Conservation (phyloP, 2,888 invertebrate genomes). For the Melieria crassipennis region DNA sequence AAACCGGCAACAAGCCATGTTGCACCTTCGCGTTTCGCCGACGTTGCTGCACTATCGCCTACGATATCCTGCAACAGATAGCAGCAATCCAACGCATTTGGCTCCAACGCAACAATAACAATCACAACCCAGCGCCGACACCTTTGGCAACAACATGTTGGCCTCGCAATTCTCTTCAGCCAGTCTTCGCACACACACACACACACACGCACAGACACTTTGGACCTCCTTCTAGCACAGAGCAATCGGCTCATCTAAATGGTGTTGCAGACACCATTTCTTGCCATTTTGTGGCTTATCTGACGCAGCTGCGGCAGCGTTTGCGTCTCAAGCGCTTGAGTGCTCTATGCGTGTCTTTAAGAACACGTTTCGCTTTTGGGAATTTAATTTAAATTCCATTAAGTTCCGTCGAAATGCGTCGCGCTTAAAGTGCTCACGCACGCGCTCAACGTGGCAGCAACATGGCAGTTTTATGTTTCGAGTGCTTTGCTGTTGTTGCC, state of each 20-base stretch:
- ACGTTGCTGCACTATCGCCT: constrained; percentile 16
- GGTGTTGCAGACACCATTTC: neutral
- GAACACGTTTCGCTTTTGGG: constrained; percentile 32
- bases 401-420: constrained; percentile 26
- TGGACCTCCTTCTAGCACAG: neutral
- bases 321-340: neutral
- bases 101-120: constrained; percentile 25
- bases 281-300: constrained; percentile 10
- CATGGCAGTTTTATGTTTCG: constrained; percentile 8
- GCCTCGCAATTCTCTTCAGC: neutral
- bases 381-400: constrained; percentile 41
- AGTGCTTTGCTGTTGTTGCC: neutral
- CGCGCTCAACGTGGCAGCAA: neutral
- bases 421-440: neutral
- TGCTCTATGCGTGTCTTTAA: constrained; percentile 16
- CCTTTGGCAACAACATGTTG: neutral
- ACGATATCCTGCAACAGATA: constrained; percentile 21
- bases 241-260: neutral
- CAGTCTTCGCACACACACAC: neutral
- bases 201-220: neutral
- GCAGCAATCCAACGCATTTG: constrained; percentile 11
- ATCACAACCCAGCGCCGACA: constrained; percentile 11
- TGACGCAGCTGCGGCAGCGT: neutral
- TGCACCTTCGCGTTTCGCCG: neutral
- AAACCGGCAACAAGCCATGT: too few relatives aligned